Base-by-base conservation (phyloP, 1,140 invertebrate genomes). In the Zaprionus africanus region DNA sequence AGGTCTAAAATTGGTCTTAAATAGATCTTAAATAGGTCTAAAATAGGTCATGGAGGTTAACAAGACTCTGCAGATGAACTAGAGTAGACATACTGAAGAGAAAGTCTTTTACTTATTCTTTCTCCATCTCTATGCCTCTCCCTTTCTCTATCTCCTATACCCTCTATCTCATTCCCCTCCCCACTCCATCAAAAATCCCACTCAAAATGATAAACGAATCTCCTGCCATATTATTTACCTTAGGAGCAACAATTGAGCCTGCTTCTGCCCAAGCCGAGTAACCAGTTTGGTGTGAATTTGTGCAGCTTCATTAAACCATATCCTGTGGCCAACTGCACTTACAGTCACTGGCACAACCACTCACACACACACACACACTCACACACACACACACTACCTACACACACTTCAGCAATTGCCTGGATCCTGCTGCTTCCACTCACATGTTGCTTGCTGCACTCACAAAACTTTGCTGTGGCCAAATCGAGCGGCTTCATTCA, bases 401-500 rank as follows among this genome's bases (percentile, higher is more conserved):
- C 57, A 38, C 34, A 36, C 19, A 38, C 36, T 24, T 28, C 5
- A 46, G 26, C 54, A 60, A 76, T 68, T 61, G 71, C 41, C 31
- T 17, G 62, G 61, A 66, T 63, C 24, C 68, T 76, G 73, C 26
- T 46, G 17, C 12, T 11, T 59, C 24, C 53, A 38, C 51, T 34
- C 56, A 81, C 78, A 85, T 81, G 82, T 77, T 78, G 74, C 78
- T 81, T 78, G 82, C 73, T 78, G 74, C 82, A 81, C 81, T 77
- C 51, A 61, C 65, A 38, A n/a, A 85, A 85, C 68, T 81, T 78
- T 81, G 17, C 53, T 76, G 73, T 78, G 75, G 84, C 49, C 67
- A 87, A 87, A 88, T 83, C 77, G 74, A 84, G 81, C 81, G 82
- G 73, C 83, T 87, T 83, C 80, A 86, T 82, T 82, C 87, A 59